phyloP scores from a whole-genome alignment of 2,113 vertebrate genomes.

The Aldabrachelys gigantea region DNA sequence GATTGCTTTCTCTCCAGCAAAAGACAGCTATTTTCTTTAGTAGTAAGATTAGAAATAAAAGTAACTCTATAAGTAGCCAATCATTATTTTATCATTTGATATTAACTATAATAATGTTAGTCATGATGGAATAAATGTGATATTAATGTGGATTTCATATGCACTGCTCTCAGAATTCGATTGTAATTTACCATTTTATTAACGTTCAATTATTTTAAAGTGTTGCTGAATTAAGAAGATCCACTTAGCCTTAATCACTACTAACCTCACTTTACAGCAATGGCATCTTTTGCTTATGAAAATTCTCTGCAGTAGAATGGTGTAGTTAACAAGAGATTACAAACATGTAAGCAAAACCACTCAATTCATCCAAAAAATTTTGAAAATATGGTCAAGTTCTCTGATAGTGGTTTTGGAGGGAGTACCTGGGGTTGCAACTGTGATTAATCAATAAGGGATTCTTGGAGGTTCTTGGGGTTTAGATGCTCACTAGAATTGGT shows the following conservation, averaged over 20 bases:
- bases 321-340: background rate
- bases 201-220: slow-evolving; percentile 78
- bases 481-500: background rate
- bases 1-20: slow-evolving; percentile 24
- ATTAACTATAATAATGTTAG: slow-evolving; percentile 77
- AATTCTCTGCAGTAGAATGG: background rate
- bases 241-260: slow-evolving; percentile 72
- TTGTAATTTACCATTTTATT: slow-evolving; percentile 78
- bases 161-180: slow-evolving; percentile 70
- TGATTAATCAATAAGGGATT: background rate
- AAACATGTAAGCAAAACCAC: background rate
- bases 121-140: slow-evolving; percentile 76
- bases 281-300: slow-evolving; percentile 40
- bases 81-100: slow-evolving; percentile 79
- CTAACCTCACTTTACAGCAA: slow-evolving; percentile 62
- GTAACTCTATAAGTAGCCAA: slow-evolving; percentile 69
- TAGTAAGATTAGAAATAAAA: slow-evolving; percentile 50
- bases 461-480: background rate
- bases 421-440: rapidly evolving
- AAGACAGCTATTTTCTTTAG: slow-evolving; percentile 34
- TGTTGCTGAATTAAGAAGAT: slow-evolving; percentile 77
- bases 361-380: background rate
- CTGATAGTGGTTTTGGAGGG: background rate
- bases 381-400: background rate
- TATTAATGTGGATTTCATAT: slow-evolving; percentile 76